Base-by-base conservation (phyloP, 2,113 vertebrate species). In the Halcyon malimbica region DNA sequence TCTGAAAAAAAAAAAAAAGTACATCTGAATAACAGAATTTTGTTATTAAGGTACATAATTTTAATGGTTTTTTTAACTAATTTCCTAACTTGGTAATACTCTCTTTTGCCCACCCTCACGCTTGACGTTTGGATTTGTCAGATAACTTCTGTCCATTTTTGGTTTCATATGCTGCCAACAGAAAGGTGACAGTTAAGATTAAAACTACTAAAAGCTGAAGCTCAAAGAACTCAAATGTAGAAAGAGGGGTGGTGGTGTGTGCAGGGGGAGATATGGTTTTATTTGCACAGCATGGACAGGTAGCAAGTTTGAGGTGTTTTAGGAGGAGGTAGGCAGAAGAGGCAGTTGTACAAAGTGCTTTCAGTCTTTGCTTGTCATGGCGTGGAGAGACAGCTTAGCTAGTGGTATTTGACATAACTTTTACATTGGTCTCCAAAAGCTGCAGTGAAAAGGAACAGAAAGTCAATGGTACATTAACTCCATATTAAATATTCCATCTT, bases 371-470 rank as follows among this genome's bases (percentile, higher is more conserved):
- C 24, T 86, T 90, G 73, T 80, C 31, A n/a, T 6, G n/a, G 50
- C 6, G 3, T 28, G 23, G 37, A 59, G 20, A 87, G 60, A 35
- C 5, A 11, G 59, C 73, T 78, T 65, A 79, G 39, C 28, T 50
- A 73, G 31, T 11, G 26, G 37, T 69, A 63, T 68, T 20, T 80
- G 23, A 84, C 3, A 3, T 48, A 54, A 89, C n/a, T 86, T 90
- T 65, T 18, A 63, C n/a, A 25, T 7, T 67, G 41, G n/a, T 82
- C 83, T 91, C 80, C 80, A 96, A 91, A 93, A 89, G n/a, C 13
- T 82, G 56, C 57, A 87, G 69, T n/a, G 81, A 93, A 79, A 91
- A 69, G 48, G 62, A 95, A 92, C 51, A 86, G 37, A 42, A 96
- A 91, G 42, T 31, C 83, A 89, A 16, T 4, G 9, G 68, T 31